Evolutionary conservation across 1,140 invertebrate genomes (phyloP).

Genomic region (Lasioglossum albipes): DNA sequence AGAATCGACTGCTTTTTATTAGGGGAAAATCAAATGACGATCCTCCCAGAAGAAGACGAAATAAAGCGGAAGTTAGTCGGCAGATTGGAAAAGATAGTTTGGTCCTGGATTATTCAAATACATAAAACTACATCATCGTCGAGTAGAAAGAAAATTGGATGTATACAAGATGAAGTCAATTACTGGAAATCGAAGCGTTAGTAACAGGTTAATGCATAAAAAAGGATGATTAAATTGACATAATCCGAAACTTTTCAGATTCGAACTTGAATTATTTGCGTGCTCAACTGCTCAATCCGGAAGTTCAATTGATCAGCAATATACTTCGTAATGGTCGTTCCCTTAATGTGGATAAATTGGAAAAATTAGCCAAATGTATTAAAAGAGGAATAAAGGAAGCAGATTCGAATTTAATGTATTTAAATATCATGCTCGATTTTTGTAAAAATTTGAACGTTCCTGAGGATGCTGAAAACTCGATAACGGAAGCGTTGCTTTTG

Average conservation of each 20-base stretch:
- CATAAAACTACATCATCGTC: conserved; percentile 85
- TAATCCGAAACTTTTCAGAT: conserved; percentile 78
- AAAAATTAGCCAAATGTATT: conserved; percentile 81
- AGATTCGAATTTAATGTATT: conserved; percentile 88
- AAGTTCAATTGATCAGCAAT: conserved; percentile 86
- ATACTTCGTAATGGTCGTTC: conserved; percentile 88
- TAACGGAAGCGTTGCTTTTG: conserved; percentile 87
- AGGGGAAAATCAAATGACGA: conserved; percentile 19
- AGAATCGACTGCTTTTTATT: background rate
- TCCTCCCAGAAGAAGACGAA: conserved; percentile 48
- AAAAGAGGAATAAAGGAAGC: conserved; percentile 84
- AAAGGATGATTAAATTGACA: too few relatives aligned
- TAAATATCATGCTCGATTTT: conserved; percentile 86
- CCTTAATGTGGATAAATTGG: conserved; percentile 87
- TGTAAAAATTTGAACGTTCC: conserved; percentile 83
- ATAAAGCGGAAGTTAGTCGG: conserved; percentile 85
- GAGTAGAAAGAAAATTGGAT: conserved; percentile 80
- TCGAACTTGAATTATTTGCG: conserved; percentile 88
- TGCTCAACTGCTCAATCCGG: conserved; percentile 87
- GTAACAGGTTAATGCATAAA: background rate
- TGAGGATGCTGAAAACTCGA: conserved; percentile 80
- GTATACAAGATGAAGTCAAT: conserved; percentile 89
- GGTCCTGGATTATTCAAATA: conserved; percentile 92
- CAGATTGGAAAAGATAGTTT: conserved; percentile 88
- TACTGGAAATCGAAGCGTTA: conserved; percentile 85